phyloP scores from a whole-genome alignment of 2,113 vertebrate species.

The Melanerpes formicivorus region DNA sequence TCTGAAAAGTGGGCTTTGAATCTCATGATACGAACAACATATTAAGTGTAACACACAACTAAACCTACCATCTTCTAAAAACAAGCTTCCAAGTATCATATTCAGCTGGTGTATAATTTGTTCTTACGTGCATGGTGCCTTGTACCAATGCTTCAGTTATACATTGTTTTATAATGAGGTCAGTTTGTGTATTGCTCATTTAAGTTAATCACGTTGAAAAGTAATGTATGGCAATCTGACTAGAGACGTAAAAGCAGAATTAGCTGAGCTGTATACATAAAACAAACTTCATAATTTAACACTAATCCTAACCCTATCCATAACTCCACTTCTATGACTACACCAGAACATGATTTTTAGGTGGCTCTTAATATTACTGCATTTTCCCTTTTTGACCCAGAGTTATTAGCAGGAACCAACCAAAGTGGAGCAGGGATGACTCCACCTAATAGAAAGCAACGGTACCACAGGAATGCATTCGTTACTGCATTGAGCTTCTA shows the following conservation, averaged over 20 bases:
- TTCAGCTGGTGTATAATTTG: background rate
- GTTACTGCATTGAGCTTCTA: background rate
- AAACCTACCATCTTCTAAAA: background rate
- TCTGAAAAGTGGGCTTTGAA: background rate
- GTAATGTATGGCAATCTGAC: background rate
- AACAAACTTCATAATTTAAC: background rate
- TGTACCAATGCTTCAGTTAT: background rate
- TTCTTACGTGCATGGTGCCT: background rate
- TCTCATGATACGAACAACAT: background rate
- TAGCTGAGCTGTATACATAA: background rate
- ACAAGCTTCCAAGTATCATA: background rate
- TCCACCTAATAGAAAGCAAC: background rate
- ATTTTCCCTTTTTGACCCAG: background rate
- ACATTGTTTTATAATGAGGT: conserved; percentile 7
- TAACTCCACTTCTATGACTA: background rate
- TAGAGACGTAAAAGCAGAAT: background rate
- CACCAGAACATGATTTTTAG: background rate
- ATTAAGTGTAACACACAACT: background rate
- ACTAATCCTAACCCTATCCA: background rate
- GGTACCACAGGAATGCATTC: background rate
- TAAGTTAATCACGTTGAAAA: background rate
- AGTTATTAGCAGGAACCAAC: background rate
- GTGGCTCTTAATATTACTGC: background rate
- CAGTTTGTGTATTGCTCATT: background rate
- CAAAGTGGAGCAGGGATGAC: background rate